These are phyloP conservation scores for Cyanocitta stelleri DNA, from an alignment of 2,113 vertebrate genomes.

Conservation along the genomic window DNA sequence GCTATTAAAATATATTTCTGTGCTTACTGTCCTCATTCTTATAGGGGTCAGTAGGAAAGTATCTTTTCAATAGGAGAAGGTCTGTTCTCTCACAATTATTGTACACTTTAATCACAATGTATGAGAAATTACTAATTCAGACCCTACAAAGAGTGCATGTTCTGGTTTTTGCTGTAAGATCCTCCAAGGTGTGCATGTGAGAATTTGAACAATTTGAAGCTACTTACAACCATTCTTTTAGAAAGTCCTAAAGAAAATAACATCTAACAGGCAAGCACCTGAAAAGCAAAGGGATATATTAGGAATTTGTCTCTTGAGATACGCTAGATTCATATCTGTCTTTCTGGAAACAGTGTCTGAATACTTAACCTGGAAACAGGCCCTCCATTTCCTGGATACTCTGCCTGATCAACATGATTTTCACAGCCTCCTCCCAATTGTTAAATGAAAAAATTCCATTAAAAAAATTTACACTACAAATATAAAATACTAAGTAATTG, in stretches of 20 bases:
- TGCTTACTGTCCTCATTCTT: neutral
- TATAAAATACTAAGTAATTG: neutral
- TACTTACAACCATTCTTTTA: neutral
- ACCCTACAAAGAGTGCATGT: neutral
- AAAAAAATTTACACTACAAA: neutral
- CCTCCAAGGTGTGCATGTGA: neutral
- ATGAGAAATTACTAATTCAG: neutral
- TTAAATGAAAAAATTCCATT: neutral
- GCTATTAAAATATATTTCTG: neutral
- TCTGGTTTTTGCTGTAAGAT: neutral
- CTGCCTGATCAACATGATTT: rapidly evolving
- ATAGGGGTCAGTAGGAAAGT: neutral
- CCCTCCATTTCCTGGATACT: rapidly evolving
- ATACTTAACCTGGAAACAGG: neutral
- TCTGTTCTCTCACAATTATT: neutral
- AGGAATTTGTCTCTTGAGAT: neutral
- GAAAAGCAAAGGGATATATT: neutral
- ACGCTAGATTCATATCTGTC: neutral
- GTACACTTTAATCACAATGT: neutral
- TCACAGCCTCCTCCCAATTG: neutral
- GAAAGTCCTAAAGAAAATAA: neutral
- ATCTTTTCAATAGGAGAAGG: neutral
- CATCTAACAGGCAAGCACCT: neutral
- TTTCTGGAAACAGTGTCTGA: neutral
- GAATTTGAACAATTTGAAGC: neutral